Conservation (phyloP, 2,797 vertebrate species). For the Triplophysa bombifrons region DNA sequence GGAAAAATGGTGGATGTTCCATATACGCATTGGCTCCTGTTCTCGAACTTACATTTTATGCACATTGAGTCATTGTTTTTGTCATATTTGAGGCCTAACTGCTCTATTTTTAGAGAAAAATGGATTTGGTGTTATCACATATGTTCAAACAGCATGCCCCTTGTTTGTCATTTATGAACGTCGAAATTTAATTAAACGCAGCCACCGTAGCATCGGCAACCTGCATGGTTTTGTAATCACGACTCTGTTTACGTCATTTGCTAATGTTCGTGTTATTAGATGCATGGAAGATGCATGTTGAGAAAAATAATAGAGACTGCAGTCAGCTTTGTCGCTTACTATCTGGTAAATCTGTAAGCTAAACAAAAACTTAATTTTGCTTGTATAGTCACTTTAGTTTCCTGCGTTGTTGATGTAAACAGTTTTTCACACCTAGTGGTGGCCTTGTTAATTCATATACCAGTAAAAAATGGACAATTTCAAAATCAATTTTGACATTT, state of each 20-base stretch:
- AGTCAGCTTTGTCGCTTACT: slow-evolving; percentile 12
- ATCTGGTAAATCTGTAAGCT: not conserved
- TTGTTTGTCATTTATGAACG: not conserved
- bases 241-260: slow-evolving; percentile 17
- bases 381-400: not conserved
- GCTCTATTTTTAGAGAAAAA: slow-evolving; percentile 10
- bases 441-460: too few relatives aligned
- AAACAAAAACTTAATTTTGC: not conserved
- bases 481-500: not conserved
- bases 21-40: not conserved
- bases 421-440: too few relatives aligned
- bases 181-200: slow-evolving; percentile 19
- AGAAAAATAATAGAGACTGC: slow-evolving; percentile 22
- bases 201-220: not conserved
- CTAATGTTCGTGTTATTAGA: slow-evolving; percentile 36
- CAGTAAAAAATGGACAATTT: not conserved
- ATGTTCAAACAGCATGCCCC: slow-evolving; percentile 18
- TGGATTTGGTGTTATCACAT: slow-evolving; percentile 20
- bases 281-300: slow-evolving; percentile 6
- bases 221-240: slow-evolving; percentile 39
- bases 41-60: slow-evolving; percentile 4
- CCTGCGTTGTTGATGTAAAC: not conserved
- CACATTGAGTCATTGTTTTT: slow-evolving; percentile 7
- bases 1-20: not conserved
- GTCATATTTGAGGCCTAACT: not conserved